Base-by-base conservation (phyloP, 92 coral and sea anemone genomes). In the Hydrozoanthus gracilis region DNA sequence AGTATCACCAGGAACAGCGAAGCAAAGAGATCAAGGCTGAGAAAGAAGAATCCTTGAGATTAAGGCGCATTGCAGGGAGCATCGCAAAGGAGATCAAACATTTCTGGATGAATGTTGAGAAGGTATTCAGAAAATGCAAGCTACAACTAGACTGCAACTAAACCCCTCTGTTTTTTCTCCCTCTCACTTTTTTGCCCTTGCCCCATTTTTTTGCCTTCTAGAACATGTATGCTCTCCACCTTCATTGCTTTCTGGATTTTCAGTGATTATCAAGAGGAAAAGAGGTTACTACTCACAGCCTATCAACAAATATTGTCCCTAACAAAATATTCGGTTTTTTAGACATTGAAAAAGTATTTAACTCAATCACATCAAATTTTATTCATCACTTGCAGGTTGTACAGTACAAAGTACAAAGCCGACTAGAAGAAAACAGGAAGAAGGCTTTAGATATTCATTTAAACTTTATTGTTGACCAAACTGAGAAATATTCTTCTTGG, bases 401-500 rank as follows among this genome's bases (percentile, higher is more conserved):
- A 5, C 98, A 92, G 58, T 97, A 95, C 90, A 97, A 97, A 90
- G 95, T 97, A 55, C 99, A 97, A 86, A 95, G 97, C 84, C 88
- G 99, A 70, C 73, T 97, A 72, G 99, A 97, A 84, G 99, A 97
- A 82, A 95, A 95, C 82, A 90, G 99, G 47, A 97, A 97, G 86
- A 97, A 95, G 86, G 99, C 99, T 44, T 91, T 97, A 66, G 99
- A 97, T 82, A 74, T 95, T 27, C 99, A 97, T 90, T 91, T 97
- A 35, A 97, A 97, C 78, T 97, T 97, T 88, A 97, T 97, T 85
- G 98, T 97, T 35, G 99, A 95, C 82, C 99, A 97, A 84, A 97
- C 99, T 6, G 99, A 97, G 88, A 97, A 95, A 80, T 97, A 97
- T 76, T 97, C 99, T n/a, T 95, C 99, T 0, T 97, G 99, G 99